phyloP scores from a whole-genome alignment of 2,888 invertebrate species.

The Hirudinaria manillensis region DNA sequence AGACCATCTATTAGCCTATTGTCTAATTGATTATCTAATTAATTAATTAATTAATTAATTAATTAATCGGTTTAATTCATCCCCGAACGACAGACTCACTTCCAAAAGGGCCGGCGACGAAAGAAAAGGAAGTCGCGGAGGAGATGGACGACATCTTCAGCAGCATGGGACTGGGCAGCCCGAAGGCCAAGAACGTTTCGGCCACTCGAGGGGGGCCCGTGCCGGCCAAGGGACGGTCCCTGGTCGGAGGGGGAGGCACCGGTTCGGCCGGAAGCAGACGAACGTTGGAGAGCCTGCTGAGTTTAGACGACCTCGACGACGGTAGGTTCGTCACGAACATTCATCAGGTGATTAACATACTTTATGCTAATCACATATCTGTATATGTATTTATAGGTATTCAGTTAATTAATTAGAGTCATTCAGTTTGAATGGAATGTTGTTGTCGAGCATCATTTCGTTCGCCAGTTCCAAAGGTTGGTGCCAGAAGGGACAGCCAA shows the following conservation, averaged over 20 bases:
- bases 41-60: no score
- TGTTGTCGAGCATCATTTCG: no score
- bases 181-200: neutral
- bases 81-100: neutral
- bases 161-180: slow-evolving; percentile 1
- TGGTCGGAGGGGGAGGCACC: neutral
- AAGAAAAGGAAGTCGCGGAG: neutral
- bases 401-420: no score
- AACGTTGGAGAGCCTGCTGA: neutral
- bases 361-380: no score
- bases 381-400: no score
- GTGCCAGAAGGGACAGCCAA: no score
- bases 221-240: neutral
- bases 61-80: no score
- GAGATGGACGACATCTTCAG: neutral
- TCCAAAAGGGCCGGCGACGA: neutral
- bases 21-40: no score
- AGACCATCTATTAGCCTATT: no score
- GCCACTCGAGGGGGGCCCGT: neutral
- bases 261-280: neutral
- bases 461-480: no score
- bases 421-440: no score
- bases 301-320: neutral
- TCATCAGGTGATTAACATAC: no score
- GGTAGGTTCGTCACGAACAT: neutral